A percentile compares a stretch with the other conserved stretches of the same genome.
These are phyloP conservation scores for Ibidorhyncha struthersii DNA, from an alignment of 2,113 vertebrate species.

Conservation along the genomic window DNA sequence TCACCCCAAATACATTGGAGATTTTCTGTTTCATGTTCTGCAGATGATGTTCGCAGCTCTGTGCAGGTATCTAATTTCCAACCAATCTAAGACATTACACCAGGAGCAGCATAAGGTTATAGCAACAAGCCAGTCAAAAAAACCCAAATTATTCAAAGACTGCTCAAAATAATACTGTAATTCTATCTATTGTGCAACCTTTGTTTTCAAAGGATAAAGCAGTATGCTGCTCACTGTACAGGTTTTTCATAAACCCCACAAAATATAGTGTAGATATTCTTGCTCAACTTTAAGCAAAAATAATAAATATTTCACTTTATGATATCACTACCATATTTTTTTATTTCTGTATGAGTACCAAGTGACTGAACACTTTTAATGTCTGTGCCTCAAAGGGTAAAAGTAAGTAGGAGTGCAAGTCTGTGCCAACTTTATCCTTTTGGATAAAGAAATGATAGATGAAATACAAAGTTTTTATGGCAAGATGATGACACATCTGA, in stretches of 20 bases:
- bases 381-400: background rate
- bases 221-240: background rate
- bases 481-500: background rate
- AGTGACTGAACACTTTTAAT: background rate
- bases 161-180: conserved; percentile 21
- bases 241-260: background rate
- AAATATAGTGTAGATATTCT: background rate
- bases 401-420: background rate
- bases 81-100: background rate
- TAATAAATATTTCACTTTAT: background rate
- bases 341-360: background rate
- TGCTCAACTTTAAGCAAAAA: background rate
- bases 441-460: background rate
- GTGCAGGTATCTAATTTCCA: conserved; percentile 31
- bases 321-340: background rate
- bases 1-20: conserved; percentile 15
- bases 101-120: background rate
- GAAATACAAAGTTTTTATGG: background rate
- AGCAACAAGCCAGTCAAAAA: conserved; percentile 9
- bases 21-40: conserved; percentile 10
- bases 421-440: background rate
- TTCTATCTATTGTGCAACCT: background rate
- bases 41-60: background rate
- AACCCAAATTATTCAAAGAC: conserved; percentile 4
- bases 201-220: background rate